phyloP scores from a whole-genome alignment of 2,888 invertebrate species.

The Cheilosia grossa region DNA sequence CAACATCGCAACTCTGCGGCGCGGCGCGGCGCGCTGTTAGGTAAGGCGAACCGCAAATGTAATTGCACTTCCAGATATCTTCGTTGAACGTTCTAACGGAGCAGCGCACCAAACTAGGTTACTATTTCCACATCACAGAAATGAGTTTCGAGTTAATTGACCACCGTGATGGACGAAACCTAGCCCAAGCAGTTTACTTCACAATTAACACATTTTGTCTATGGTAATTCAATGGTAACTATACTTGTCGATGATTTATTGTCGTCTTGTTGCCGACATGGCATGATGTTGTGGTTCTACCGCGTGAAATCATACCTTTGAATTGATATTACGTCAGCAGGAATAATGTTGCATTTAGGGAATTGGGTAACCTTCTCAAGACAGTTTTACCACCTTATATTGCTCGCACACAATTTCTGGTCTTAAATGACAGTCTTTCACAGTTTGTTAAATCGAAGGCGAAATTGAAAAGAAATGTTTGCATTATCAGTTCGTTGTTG shows the following conservation, averaged over 20 bases:
- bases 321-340: too few relatives aligned
- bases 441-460: too few relatives aligned
- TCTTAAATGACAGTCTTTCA: too few relatives aligned
- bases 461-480: too few relatives aligned
- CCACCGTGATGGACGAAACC: constrained; percentile 68
- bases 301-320: too few relatives aligned
- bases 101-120: constrained; percentile 57
- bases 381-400: too few relatives aligned
- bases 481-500: too few relatives aligned
- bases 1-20: constrained; percentile 37
- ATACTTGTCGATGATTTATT: constrained; percentile 55
- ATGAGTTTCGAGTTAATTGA: constrained; percentile 72
- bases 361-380: too few relatives aligned
- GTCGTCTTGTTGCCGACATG: constrained; percentile 20
- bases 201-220: constrained; percentile 61
- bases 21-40: constrained; percentile 39
- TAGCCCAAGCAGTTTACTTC: constrained; percentile 62
- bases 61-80: constrained; percentile 71
- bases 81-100: constrained; percentile 69
- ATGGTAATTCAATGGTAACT: constrained; percentile 48
- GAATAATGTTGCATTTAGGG: too few relatives aligned
- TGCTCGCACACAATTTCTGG: too few relatives aligned
- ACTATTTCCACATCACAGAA: constrained; percentile 72
- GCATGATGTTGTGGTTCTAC: constrained; percentile 17
- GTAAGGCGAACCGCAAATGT: constrained; percentile 71